phyloP scores from a whole-genome alignment of 2,113 vertebrate genomes.

The Pagrus major region DNA sequence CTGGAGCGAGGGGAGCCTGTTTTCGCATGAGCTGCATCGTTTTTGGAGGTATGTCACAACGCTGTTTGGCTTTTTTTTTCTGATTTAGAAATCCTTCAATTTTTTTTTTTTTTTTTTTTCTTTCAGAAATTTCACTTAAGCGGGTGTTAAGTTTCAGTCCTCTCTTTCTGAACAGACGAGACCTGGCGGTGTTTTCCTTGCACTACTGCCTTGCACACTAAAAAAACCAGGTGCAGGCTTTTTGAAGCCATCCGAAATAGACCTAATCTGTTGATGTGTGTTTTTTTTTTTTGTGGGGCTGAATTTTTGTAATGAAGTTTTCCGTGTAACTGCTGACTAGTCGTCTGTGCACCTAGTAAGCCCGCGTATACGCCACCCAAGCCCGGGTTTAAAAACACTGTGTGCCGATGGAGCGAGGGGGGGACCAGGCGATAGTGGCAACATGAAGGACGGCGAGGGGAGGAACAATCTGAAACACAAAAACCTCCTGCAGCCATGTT shows the following conservation, averaged over 20 bases:
- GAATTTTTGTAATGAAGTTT: constrained; percentile 77
- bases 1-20: constrained; percentile 66
- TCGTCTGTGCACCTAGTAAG: constrained; percentile 47
- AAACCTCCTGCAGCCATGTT: constrained; percentile 89
- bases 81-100: constrained; percentile 71
- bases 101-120: no score
- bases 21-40: constrained; percentile 82
- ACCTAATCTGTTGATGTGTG: constrained; percentile 78
- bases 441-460: constrained; percentile 81
- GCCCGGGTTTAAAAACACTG: background rate
- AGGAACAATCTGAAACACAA: constrained; percentile 85
- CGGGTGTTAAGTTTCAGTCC: constrained; percentile 53
- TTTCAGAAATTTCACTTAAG: constrained; percentile 59
- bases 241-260: constrained; percentile 61
- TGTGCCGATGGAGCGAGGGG: constrained; percentile 27
- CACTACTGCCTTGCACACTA: constrained; percentile 18
- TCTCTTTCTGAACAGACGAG: constrained; percentile 1
- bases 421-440: constrained; percentile 63
- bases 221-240: constrained; percentile 68
- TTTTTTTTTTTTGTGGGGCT: constrained; percentile 18
- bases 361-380: constrained; percentile 11
- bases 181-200: constrained; percentile 20
- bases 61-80: constrained; percentile 53
- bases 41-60: constrained; percentile 82
- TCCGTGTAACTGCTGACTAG: constrained; percentile 59